These are phyloP conservation scores for Ivindomyrus marchei DNA, from an alignment of 2,113 vertebrate genomes.

Conservation along the genomic window DNA sequence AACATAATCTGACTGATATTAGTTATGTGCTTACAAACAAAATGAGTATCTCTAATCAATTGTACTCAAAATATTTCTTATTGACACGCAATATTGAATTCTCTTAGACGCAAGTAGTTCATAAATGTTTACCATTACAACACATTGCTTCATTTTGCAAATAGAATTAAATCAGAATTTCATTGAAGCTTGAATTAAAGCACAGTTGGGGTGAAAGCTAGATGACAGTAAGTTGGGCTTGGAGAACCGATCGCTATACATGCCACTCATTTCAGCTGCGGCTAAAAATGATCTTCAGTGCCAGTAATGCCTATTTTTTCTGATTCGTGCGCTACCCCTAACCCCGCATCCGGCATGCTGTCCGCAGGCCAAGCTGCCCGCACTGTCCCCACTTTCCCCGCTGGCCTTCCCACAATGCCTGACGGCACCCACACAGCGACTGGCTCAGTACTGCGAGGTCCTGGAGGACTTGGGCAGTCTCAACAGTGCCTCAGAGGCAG, in stretches of 20 bases:
- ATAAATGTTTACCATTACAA: background rate
- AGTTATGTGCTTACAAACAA: background rate
- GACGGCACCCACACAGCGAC: conserved; percentile 66
- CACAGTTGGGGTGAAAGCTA: background rate
- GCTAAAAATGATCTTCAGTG: conserved; percentile 2
- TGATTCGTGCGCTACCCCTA: background rate
- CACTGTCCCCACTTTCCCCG: conserved; percentile 47
- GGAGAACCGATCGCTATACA: background rate
- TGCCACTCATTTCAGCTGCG: background rate
- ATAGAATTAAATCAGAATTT: background rate
- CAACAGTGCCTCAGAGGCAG: conserved; percentile 66
- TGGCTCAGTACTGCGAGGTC: conserved; percentile 71
- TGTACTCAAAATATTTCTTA: background rate
- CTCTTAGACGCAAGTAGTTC: background rate
- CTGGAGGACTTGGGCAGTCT: conserved; percentile 73
- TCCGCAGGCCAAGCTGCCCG: conserved; percentile 54
- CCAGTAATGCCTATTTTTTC: conserved; percentile 26
- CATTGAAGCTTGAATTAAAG: background rate
- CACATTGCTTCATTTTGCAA: background rate
- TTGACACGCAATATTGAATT: background rate
- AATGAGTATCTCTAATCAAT: background rate
- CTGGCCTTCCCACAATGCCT: conserved; percentile 64
- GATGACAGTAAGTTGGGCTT: background rate
- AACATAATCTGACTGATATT: background rate
- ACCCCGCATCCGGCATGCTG: background rate